Base-by-base conservation (phyloP, 1,140 invertebrate species). In the Drosophila santomea region DNA sequence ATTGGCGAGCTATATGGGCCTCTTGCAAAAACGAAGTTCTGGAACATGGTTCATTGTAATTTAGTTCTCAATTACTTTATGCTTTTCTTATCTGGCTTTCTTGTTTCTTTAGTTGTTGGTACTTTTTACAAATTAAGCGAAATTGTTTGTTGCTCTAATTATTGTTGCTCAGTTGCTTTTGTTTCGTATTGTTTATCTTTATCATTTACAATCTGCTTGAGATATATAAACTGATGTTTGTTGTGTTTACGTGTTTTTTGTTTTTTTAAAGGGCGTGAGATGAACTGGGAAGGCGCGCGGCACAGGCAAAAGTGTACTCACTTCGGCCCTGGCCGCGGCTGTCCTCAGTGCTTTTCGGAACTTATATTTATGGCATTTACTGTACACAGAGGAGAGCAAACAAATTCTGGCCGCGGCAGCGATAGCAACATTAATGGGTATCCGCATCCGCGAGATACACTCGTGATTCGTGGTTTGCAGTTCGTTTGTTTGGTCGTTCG, bases 1-100 rank as follows among this genome's bases (percentile, higher is more conserved):
- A 92, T 92, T 92, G 92, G 92, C 92, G 92, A 92, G 92, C 92
- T 92, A 92, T 92, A 92, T 92, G 92, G 92, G 92, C 92, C 91
- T 92, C 92, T 92, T 92, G 92, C 92, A 92, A 92, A 92, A 92
- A 92, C 92, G 92, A 92, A 92, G 92, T 92, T 86, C 83, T 90
- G 79, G 80, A 90, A 80, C 88, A 91, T 86, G 78, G 48, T 88
- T 62, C 72, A 62, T 81, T 72, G 52, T 62, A 51, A 69, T 69
- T 77, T 69, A 55, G 45, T 77, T 77, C 61, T 68, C 73, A 59
- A 44, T 66, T 54, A 68, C 50, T 69, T 71, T 71, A 71, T 63
- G 63, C 48, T 73, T 61, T 47, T 64, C 59, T 35, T 39, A 45
- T 44, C 38, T 71, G 47, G 20, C 52, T 74, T 50, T 61, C 14